Base-by-base conservation (phyloP, 2,888 invertebrate species). In the Lordiphosa fenestrarum region DNA sequence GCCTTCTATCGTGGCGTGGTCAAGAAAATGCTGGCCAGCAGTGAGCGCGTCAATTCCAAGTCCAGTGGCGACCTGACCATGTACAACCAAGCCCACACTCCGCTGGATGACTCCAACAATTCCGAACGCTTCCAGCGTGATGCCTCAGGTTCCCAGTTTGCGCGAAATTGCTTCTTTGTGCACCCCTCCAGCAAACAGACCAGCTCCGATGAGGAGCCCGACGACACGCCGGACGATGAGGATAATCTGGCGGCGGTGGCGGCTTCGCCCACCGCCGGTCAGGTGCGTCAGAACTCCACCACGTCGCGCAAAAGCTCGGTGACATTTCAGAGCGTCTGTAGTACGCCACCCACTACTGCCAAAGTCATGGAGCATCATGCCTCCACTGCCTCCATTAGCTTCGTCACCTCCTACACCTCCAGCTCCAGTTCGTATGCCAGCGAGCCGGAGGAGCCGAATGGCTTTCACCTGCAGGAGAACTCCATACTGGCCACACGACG, bases 1-100 rank as follows among this genome's bases (percentile, higher is more conserved):
- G 84, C 87, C 15, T 90, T 90, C 62, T 90, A 89, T 68, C 81
- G 85, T 15, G 88, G 89, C 49, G 80, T 84, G 53, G 47, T 55
- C 3, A 73, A 73, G 36, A 77, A 89, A 60, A 87, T 90, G 12
- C 85, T 87, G 59, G 86, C 88, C 30, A 84, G 81, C 63, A 76
- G 66, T 13, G 86, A 89, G 41, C 80, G 86, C 19, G 80, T 88
- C 0, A 89, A 86, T 66, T 89, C 89, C 6, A 90, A 89, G 52
- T 89, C 89, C 0, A 89, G 89, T 50, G 88, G 88, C 1, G 89
- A 89, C 66, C 73, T 89, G 4, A 89, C 89, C 52, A 88, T 88
- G 87, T 89, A 89, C 57, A 87, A 82, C 57, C 87, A 82, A 40
- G 86, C 86, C 10, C 74, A 68, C 5, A 83, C 84, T 2, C 85